A percentile compares a stretch with the other conserved stretches of the same genome.
Conservation (phyloP, 2,113 vertebrate species). For the Pelmatolapia mariae region DNA sequence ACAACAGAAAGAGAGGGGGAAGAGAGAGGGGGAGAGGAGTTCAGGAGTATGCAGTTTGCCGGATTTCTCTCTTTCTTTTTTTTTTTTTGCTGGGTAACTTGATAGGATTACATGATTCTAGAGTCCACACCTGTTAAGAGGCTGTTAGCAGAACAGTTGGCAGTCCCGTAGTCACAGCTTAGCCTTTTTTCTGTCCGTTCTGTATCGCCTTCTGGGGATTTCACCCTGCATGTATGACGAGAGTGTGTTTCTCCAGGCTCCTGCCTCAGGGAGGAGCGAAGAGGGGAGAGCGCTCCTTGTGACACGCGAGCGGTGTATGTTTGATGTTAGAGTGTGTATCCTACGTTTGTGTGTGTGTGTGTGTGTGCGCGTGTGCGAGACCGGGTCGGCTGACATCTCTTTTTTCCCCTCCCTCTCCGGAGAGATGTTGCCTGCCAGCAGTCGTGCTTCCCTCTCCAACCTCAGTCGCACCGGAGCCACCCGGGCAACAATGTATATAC, state of each 20-base stretch:
- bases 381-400: slow-evolving; percentile 39
- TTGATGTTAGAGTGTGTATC: slow-evolving; percentile 22
- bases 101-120: slow-evolving; percentile 79
- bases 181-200: slow-evolving; percentile 50
- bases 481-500: slow-evolving; percentile 13
- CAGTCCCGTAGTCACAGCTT: slow-evolving; percentile 65
- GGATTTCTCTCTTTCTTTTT: slow-evolving; percentile 45
- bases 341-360: neutral
- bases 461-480: slow-evolving; percentile 25
- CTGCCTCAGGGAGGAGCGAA: slow-evolving; percentile 8
- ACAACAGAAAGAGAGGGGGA: slow-evolving; percentile 49
- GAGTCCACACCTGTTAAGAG: slow-evolving; percentile 78
- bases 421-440: slow-evolving; percentile 49
- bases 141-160: slow-evolving; percentile 79
- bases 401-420: slow-evolving; percentile 28
- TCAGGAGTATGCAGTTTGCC: slow-evolving; percentile 71
- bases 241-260: slow-evolving; percentile 28
- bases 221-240: slow-evolving; percentile 37
- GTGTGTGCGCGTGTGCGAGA: neutral
- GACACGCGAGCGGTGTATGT: slow-evolving; percentile 41
- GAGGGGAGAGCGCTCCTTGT: neutral
- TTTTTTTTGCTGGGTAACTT: slow-evolving; percentile 66
- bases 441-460: slow-evolving; percentile 32
- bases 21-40: slow-evolving; percentile 8
- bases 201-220: slow-evolving; percentile 51